Base-by-base conservation (phyloP, 2,888 invertebrate genomes). In the Serripes groenlandicus region DNA sequence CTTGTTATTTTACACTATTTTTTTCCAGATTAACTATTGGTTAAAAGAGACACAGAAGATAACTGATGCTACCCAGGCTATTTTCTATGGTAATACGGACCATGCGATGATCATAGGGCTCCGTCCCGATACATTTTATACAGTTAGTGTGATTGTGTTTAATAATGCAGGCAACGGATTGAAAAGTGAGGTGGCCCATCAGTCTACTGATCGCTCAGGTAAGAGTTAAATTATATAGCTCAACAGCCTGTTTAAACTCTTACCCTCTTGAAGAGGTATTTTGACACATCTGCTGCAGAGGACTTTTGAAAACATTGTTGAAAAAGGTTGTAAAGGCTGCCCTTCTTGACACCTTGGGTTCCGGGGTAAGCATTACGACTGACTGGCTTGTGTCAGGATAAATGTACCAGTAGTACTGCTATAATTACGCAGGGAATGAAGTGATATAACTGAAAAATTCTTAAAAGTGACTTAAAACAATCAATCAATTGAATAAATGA, bases 141-240 rank as follows among this genome's bases (percentile, higher is more conserved):
- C 96, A 92, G 98, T 99, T 0, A 92, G 98, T 96, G 97, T 98
- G 1, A 98, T 99, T 98, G 98, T 98, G 0, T 99, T 98, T 93
- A 99, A 99, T 95, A 96, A 97, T 0, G 99, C 99, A 3, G 99
- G 99, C 1, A 98, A 98, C 94, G 99, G 99, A 3, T 98, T 98
- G 0, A 98, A 99, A 94, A 98, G 98, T 95, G 98, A 98, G 95
- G 96, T 97, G 58, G 98, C 96, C 93, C 95, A 97, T 85, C 96
- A 94, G 70, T 91, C 92, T 69, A 95, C 95, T 0, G 93, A 93
- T 78, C 93, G 94, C 88, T 89, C 90, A 70, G 93, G 94, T 94
- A 85, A 56, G 66, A 26, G 23, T 56, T n/a, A n/a, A n/a, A n/a
- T 56, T 56, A 21, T 49, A 2, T 2, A 21, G 49, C 49, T 49